phyloP scores from a whole-genome alignment of 1,140 invertebrate genomes.

The Brachionus angularis region DNA sequence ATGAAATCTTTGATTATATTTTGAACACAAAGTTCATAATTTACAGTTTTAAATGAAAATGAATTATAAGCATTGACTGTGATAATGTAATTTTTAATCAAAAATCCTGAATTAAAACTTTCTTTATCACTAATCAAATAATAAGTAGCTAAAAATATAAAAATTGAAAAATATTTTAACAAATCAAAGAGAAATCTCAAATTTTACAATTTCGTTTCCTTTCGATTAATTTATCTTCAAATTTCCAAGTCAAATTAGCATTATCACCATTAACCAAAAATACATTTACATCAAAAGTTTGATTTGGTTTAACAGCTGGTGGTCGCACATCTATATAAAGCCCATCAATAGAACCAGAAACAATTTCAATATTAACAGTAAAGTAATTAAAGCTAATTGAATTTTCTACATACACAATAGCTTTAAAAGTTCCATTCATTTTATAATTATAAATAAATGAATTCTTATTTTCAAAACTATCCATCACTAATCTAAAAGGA shows the following conservation, averaged over 20 bases:
- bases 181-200: background rate
- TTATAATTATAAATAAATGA: background rate
- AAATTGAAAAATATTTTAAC: background rate
- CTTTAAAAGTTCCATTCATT: background rate
- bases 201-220: too few species aligned
- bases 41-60: constrained; percentile 9
- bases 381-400: background rate
- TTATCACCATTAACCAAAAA: background rate
- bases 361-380: background rate
- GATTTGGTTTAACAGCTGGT: background rate
- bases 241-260: constrained; percentile 12
- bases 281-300: constrained; percentile 8
- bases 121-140: background rate
- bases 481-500: constrained; percentile 8
- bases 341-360: constrained; percentile 3
- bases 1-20: background rate
- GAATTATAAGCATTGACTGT: background rate
- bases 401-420: constrained; percentile 11
- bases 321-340: background rate
- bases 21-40: background rate
- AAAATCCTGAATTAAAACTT: background rate
- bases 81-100: background rate
- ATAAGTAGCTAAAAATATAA: background rate
- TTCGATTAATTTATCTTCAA: background rate
- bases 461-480: constrained; percentile 7